phyloP scores from a whole-genome alignment of 2,797 vertebrate species.

The Aselliscus stoliczkanus region DNA sequence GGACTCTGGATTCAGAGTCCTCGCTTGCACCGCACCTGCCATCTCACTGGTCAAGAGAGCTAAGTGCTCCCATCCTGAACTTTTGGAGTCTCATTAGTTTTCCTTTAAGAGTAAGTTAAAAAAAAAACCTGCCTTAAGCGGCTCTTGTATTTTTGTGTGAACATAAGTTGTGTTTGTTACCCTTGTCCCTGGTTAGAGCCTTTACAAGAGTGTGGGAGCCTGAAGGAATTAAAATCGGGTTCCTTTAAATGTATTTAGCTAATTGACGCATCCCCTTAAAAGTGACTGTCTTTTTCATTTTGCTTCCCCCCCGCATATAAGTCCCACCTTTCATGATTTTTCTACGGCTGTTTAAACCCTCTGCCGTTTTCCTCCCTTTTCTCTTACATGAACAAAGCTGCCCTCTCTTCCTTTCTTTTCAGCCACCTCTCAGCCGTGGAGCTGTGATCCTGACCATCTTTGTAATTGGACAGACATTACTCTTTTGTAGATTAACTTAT shows the following conservation, averaged over 20 bases:
- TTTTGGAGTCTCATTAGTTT: background rate
- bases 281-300: too few relatives aligned
- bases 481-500: background rate
- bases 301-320: too few relatives aligned
- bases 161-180: accelerated
- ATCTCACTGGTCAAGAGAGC: background rate
- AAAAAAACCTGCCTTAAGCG: background rate
- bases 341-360: background rate
- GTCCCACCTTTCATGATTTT: background rate
- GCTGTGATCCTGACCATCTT: background rate
- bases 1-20: background rate
- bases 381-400: background rate
- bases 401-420: background rate
- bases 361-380: background rate
- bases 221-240: background rate
- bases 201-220: background rate
- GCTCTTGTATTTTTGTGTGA: background rate
- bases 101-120: background rate
- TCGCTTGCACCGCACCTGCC: background rate
- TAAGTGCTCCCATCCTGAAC: too few relatives aligned
- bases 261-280: background rate
- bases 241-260: background rate
- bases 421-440: too few relatives aligned
- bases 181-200: background rate
- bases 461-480: background rate